phyloP scores from a whole-genome alignment of 2,888 invertebrate species.

The Rhagonycha fulva region DNA sequence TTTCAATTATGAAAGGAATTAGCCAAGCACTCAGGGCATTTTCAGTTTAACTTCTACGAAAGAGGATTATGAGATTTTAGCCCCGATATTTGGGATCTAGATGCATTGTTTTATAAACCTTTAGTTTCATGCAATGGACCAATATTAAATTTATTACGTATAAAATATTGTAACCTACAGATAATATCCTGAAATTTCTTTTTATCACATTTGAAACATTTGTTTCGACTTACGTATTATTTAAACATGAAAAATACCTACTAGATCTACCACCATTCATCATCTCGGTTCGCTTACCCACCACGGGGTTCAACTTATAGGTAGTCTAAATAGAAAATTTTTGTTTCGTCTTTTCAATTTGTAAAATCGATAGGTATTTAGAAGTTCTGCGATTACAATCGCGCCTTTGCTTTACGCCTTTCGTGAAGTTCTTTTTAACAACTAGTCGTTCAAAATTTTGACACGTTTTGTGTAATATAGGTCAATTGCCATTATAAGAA shows the following conservation, averaged over 20 bases:
- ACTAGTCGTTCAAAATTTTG: no score
- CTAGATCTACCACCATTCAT: neutral
- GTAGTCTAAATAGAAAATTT: neutral
- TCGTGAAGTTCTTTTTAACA: neutral
- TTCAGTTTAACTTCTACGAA: neutral
- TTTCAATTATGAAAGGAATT: neutral
- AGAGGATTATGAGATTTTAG: neutral
- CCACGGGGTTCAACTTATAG: neutral
- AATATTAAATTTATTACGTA: neutral
- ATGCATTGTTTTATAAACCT: neutral
- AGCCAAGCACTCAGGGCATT: neutral
- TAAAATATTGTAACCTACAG: neutral
- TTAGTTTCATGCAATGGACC: neutral
- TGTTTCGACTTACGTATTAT: neutral
- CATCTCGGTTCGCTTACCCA: neutral
- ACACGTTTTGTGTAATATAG: no score
- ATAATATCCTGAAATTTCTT: neutral
- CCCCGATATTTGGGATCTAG: neutral
- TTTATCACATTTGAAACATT: neutral
- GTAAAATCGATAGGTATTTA: neutral
- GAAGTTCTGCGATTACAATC: neutral
- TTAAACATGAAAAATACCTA: neutral
- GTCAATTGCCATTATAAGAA: no score
- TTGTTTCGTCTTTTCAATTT: neutral
- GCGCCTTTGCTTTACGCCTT: neutral